Percentiles rank a stretch among this genome's conserved stretches.
Conservation (phyloP, 1,140 invertebrate genomes). For the Euwallacea fornicatus region DNA sequence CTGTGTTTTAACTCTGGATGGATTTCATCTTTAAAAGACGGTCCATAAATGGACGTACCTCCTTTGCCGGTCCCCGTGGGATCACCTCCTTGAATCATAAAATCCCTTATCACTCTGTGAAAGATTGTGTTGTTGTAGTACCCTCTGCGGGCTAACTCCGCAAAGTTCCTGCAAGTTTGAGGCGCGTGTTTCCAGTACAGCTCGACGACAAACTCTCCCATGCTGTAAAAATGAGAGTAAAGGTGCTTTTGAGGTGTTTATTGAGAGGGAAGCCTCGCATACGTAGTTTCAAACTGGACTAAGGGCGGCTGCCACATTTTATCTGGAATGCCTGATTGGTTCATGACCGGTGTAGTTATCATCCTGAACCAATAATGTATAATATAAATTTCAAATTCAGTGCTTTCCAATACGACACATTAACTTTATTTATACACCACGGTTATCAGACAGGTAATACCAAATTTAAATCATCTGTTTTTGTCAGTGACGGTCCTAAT, state of each 20-base stretch:
- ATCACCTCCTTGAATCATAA: conserved; percentile 97
- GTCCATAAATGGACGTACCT: conserved; percentile 95
- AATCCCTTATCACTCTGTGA: conserved; percentile 93
- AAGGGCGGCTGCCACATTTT: conserved; percentile 86
- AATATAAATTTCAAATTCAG: no score
- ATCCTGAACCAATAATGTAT: conserved; percentile 33
- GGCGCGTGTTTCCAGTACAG: conserved; percentile 98
- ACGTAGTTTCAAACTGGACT: conserved; percentile 78
- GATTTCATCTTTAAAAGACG: conserved; percentile 95
- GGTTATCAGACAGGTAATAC: no score
- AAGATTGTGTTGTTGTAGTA: conserved; percentile 98
- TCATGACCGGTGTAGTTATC: conserved; percentile 48
- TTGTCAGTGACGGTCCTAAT: no score
- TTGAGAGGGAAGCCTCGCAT: conserved; percentile 51
- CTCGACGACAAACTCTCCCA: conserved; percentile 90
- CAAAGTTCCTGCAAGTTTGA: conserved; percentile 94
- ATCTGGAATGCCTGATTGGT: conserved; percentile 71
- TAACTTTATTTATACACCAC: no score
- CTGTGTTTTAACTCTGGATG: conserved; percentile 93
- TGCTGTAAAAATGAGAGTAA: conserved; percentile 63
- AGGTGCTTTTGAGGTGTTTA: neutral
- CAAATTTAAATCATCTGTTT: no score
- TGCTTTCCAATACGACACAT: no score
- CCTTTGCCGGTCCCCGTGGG: conserved; percentile 91
- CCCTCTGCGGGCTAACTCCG: conserved; percentile 85